Evolutionary conservation across 2,797 vertebrate genomes (phyloP).

Genomic region (Lacerta viridis): DNA sequence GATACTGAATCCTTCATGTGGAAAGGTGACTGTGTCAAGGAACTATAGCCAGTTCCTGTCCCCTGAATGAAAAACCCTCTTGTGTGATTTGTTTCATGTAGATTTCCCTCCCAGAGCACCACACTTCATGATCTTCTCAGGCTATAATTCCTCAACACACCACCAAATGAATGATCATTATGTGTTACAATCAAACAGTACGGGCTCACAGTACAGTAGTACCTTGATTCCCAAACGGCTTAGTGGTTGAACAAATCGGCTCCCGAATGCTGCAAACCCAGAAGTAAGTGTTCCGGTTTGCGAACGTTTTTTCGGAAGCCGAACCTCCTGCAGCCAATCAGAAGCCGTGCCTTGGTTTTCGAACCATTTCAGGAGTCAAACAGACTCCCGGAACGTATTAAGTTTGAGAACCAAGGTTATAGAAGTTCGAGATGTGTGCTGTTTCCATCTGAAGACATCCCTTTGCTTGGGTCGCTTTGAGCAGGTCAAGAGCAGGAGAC

Average conservation of each 20-base stretch:
- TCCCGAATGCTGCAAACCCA: too few relatives aligned
- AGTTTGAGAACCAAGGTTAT: background rate
- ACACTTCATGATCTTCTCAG: background rate
- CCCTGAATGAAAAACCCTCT: background rate
- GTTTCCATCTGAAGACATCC: too few relatives aligned
- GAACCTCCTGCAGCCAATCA: too few relatives aligned
- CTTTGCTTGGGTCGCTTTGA: background rate
- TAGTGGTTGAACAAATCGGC: too few relatives aligned
- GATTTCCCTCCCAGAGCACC: background rate
- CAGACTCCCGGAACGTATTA: too few relatives aligned
- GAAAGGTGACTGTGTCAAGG: background rate
- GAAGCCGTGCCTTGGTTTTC: too few relatives aligned
- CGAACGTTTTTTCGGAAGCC: too few relatives aligned
- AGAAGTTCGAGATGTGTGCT: background rate
- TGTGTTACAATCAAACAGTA: background rate
- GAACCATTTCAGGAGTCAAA: too few relatives aligned
- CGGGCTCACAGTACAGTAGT: background rate
- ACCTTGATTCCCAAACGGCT: too few relatives aligned
- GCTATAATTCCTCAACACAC: background rate
- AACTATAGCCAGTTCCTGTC: too few relatives aligned
- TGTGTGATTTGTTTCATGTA: background rate
- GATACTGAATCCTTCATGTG: background rate
- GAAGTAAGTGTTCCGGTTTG: too few relatives aligned
- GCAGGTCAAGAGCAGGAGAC: background rate
- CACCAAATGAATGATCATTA: background rate